phyloP scores from a whole-genome alignment of 2,797 vertebrate species.

The Staurois parvus region DNA sequence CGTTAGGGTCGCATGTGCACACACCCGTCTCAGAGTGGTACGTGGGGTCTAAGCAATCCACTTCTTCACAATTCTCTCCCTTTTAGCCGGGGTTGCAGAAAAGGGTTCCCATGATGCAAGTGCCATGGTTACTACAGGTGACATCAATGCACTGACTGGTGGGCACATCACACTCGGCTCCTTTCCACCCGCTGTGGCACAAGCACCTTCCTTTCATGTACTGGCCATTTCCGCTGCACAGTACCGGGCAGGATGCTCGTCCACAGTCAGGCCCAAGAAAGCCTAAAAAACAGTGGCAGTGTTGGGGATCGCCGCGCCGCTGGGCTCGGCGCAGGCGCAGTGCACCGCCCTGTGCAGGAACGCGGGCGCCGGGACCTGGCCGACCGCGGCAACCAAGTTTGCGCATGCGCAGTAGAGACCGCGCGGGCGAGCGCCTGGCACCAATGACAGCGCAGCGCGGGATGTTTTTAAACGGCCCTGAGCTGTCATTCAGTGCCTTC shows the following conservation, averaged over 20 bases:
- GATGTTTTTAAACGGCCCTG: no score
- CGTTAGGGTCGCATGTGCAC: constrained; percentile 95
- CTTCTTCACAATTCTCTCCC: constrained; percentile 86
- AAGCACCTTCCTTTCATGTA: constrained; percentile 97
- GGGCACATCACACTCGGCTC: constrained; percentile 93
- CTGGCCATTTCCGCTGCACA: constrained; percentile 97
- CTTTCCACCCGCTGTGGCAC: constrained; percentile 99
- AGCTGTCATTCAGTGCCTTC: no score
- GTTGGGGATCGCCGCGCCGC: no score
- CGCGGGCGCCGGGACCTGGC: no score
- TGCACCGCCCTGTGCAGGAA: no score
- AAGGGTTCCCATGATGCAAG: constrained; percentile 95
- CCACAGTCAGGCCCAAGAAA: constrained; percentile 96
- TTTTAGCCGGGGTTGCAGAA: constrained; percentile 95
- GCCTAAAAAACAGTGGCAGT: constrained; percentile 96
- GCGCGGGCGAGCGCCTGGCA: no score
- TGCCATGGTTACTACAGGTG: constrained; percentile 93
- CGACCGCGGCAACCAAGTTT: no score
- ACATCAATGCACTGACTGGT: constrained; percentile 96
- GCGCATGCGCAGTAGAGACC: no score
- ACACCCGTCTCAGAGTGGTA: constrained; percentile 88
- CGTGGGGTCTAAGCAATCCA: constrained; percentile 96
- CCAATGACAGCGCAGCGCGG: no score
- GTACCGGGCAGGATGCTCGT: constrained; percentile 94
- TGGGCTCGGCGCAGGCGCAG: no score